Base-by-base conservation (phyloP, 2,888 invertebrate species). In the Drosophila pseudotakahashii region DNA sequence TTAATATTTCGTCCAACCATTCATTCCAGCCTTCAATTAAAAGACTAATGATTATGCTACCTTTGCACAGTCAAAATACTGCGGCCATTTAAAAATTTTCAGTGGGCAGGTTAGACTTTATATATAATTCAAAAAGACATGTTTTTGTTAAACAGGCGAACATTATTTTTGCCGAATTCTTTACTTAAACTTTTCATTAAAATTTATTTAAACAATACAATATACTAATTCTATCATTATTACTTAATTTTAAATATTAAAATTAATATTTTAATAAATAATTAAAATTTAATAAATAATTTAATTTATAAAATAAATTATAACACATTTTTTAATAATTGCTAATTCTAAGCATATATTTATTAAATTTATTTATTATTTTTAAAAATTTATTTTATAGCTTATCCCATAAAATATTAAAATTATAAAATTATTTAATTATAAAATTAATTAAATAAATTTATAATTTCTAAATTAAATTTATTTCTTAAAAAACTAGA, bases 401-500 rank as follows among this genome's bases (percentile, higher is more conserved):
- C 93, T 94, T 93, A 94, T 93, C 76, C 78, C 78, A 78, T 78
- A 74, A 76, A 78, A 78, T 94, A 88, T 93, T 93, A 93, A 92
- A 91, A 93, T 93, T 93, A 92, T 80, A n/a, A 90, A 83, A 74
- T 85, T 81, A 89, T 78, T 90, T 90, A 89, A 91, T 89, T 79
- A 84, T 82, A 63, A 89, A 81, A 70, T 79, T 79, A 82, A 88
- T 71, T 90, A 68, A 82, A 81, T 79, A 78, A 73, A 82, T 81
- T 82, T 76, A 81, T 74, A 81, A 79, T 71, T 80, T 78, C 37
- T 92, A 90, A 92, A 93, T 92, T 93, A 90, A 93, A 94, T 93
- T 93, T 90, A 93, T 94, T 94, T 94, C 93, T 93, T 93, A 93
- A 94, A 94, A 93, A 94, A 94, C 93, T 94, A 94, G 94, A 94